Percentiles rank a stretch among this genome's conserved stretches.
Evolutionary conservation across 2,797 vertebrate species (phyloP).

Genomic region (Malurus splendens): DNA sequence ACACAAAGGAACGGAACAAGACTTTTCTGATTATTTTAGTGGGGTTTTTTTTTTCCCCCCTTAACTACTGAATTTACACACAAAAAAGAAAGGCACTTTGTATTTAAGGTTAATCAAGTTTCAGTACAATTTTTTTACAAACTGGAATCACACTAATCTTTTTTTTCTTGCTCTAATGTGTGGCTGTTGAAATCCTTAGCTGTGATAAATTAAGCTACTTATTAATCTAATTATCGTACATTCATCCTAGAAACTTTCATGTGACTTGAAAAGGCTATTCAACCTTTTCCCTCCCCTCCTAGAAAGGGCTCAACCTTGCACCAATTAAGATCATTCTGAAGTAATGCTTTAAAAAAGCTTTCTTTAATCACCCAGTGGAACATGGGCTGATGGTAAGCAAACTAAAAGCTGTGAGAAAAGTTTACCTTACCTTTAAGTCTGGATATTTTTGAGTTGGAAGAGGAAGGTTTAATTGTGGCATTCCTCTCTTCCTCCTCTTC

Average conservation of each 20-base stretch:
- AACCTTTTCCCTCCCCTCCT: conserved; percentile 83
- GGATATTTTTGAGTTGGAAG: conserved; percentile 51
- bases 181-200: conserved; percentile 96
- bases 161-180: conserved; percentile 91
- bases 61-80: conserved; percentile 81
- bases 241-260: conserved; percentile 98
- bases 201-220: conserved; percentile 99
- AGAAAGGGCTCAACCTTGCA: conserved; percentile 84
- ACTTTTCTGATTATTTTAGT: conserved; percentile 64
- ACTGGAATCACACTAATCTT: conserved; percentile 92
- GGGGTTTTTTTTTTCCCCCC: not conserved
- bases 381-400: conserved; percentile 71
- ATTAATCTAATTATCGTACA: conserved; percentile 99
- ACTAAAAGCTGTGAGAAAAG: conserved; percentile 75
- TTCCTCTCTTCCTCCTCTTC: conserved; percentile 58
- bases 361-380: conserved; percentile 81
- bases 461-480: conserved; percentile 32
- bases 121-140: conserved; percentile 79
- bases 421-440: conserved; percentile 73
- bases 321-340: conserved; percentile 95
- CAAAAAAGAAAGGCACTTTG: conserved; percentile 82
- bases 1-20: conserved; percentile 52
- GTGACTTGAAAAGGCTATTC: conserved; percentile 95
- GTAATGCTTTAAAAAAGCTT: conserved; percentile 84
- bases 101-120: conserved; percentile 94